Base-by-base conservation (phyloP, 2,797 vertebrate genomes). In the Columba guinea region DNA sequence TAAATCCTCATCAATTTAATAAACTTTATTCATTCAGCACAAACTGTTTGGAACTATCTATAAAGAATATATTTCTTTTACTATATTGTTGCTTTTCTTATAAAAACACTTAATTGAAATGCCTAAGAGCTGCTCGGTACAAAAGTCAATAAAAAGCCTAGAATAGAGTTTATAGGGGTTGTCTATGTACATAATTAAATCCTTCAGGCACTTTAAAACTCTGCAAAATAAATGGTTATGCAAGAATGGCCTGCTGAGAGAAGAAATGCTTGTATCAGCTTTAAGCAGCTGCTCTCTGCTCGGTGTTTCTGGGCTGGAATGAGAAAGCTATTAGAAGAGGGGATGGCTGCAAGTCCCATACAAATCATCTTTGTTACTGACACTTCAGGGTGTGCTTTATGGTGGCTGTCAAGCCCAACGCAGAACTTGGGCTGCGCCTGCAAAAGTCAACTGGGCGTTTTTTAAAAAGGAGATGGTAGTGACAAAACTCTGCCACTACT, bases 121-220 rank as follows among this genome's bases (percentile, higher is more conserved):
- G 99, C 98, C 98, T 98, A 98, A 98, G 98, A 99, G 98, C 98
- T 98, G 98, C 98, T 97, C 98, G 95, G 98, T 97, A 98, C 96
- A 98, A 98, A 99, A 98, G 98, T 99, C 99, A 99, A 99, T 99
- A 99, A 99, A 99, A 98, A 98, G 96, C 99, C 98, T 98, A 98
- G 99, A 99, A 99, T 99, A 99, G 99, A 99, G 98, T 99, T 99
- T 99, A 99, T 99, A 98, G 98, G 98, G 98, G 98, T 99, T 98
- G 98, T 99, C 98, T 99, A 99, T 99, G 98, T 98, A 98, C 98
- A 98, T 99, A 99, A 99, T 99, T 99, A 99, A 99, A 99, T 98
- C 99, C 99, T 99, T 98, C 98, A 99, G 99, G 98, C 98, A 97
- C 98, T 99, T 98, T 98, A 98, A 98, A 98, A 98, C 98, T 98